phyloP scores from a whole-genome alignment of 2,113 vertebrate genomes.

The Gymnarchus niloticus region DNA sequence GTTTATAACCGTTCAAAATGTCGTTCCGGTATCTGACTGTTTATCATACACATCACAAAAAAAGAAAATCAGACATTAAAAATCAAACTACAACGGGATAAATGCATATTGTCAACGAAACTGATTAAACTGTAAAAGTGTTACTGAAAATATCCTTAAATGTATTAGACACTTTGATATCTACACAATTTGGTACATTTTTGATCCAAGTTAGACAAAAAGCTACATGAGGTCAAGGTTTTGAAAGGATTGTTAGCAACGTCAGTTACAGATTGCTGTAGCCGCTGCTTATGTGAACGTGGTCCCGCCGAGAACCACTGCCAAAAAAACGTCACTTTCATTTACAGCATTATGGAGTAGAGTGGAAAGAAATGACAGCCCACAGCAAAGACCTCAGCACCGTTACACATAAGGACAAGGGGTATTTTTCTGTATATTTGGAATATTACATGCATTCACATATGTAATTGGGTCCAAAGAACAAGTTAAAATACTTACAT shows the following conservation, averaged over 20 bases:
- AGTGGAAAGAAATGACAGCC: neutral
- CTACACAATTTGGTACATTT: neutral
- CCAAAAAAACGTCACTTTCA: constrained; percentile 8
- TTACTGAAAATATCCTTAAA: neutral
- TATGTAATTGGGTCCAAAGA: neutral
- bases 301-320: neutral
- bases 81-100: neutral
- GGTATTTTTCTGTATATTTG: neutral
- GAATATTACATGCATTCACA: neutral
- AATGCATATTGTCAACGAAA: neutral
- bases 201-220: neutral
- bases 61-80: neutral
- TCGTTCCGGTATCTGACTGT: neutral
- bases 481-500: neutral
- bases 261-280: neutral
- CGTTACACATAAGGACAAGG: neutral
- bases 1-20: neutral
- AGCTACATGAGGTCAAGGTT: neutral
- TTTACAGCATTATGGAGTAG: neutral
- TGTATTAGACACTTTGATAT: neutral
- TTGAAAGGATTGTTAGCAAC: neutral
- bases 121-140: neutral
- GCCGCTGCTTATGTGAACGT: neutral
- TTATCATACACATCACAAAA: neutral
- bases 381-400: neutral